A percentile compares a stretch with the other conserved stretches of the same genome.
Evolutionary conservation across 2,113 vertebrate genomes (phyloP).

Genomic region (Calypte anna): DNA sequence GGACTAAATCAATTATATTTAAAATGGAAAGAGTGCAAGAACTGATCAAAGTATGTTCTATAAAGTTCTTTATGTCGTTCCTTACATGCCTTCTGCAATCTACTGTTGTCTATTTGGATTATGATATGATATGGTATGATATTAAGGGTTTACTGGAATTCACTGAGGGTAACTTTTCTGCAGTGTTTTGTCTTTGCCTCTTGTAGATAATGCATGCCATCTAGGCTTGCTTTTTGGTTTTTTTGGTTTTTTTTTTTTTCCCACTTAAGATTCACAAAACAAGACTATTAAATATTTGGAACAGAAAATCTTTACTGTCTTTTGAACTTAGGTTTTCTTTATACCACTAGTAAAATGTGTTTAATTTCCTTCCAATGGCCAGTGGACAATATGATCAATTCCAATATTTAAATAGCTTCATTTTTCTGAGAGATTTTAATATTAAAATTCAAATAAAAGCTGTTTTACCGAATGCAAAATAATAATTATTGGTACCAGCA

Average conservation of each 20-base stretch:
- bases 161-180: not conserved
- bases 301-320: not conserved
- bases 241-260: not conserved
- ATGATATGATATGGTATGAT: not conserved
- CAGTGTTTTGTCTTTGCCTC: constrained; percentile 25
- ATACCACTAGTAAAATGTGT: not conserved
- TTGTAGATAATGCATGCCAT: not conserved
- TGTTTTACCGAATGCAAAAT: not conserved
- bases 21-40: not conserved
- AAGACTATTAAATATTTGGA: not conserved
- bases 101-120: constrained; percentile 2
- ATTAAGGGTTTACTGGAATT: constrained; percentile 6
- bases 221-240: not conserved
- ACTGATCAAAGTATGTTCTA: not conserved
- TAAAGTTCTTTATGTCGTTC: not conserved
- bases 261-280: not conserved
- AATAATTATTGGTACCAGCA: not conserved
- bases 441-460: not conserved
- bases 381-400: not conserved
- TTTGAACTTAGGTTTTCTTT: not conserved
- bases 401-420: not conserved
- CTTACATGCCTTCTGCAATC: constrained; percentile 21
- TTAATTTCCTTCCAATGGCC: not conserved
- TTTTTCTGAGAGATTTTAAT: constrained; percentile 1
- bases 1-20: not conserved